Percentiles rank a stretch among this genome's conserved stretches.
phyloP scores from a whole-genome alignment of 2,113 vertebrate genomes.

The Hiodon tergisus region DNA sequence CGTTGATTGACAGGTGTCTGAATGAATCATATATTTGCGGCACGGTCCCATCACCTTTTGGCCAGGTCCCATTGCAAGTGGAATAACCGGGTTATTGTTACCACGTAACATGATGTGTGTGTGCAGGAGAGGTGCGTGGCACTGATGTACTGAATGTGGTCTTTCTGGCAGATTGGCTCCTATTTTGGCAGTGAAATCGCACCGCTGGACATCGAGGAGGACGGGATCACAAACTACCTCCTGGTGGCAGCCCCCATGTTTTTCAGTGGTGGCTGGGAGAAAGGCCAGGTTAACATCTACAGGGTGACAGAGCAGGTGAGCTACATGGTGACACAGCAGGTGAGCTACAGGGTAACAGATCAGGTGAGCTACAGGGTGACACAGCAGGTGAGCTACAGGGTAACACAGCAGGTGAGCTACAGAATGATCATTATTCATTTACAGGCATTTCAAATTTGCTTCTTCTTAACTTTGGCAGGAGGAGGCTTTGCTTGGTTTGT shows the following conservation, averaged over 20 bases:
- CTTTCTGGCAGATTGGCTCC: conserved; percentile 79
- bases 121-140: neutral
- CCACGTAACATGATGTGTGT: too few relatives aligned
- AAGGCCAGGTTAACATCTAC: conserved; percentile 85
- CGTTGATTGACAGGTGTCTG: too few relatives aligned
- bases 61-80: too few relatives aligned
- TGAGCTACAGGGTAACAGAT: conserved; percentile 67
- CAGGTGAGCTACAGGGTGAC: conserved; percentile 43
- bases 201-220: conserved; percentile 74
- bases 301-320: conserved; percentile 64
- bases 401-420: neutral
- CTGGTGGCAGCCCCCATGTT: conserved; percentile 93
- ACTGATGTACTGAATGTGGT: neutral
- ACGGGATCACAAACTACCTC: conserved; percentile 77
- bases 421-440: too few relatives aligned
- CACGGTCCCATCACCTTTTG: too few relatives aligned
- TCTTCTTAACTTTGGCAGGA: neutral
- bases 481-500: neutral
- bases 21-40: too few relatives aligned
- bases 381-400: conserved; percentile 3
- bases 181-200: conserved; percentile 92
- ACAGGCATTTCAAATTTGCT: too few relatives aligned
- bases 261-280: conserved; percentile 85
- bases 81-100: too few relatives aligned
- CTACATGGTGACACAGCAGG: neutral